Evolutionary conservation across 2,113 vertebrate species (phyloP).

Genomic region (Anas platyrhynchos): DNA sequence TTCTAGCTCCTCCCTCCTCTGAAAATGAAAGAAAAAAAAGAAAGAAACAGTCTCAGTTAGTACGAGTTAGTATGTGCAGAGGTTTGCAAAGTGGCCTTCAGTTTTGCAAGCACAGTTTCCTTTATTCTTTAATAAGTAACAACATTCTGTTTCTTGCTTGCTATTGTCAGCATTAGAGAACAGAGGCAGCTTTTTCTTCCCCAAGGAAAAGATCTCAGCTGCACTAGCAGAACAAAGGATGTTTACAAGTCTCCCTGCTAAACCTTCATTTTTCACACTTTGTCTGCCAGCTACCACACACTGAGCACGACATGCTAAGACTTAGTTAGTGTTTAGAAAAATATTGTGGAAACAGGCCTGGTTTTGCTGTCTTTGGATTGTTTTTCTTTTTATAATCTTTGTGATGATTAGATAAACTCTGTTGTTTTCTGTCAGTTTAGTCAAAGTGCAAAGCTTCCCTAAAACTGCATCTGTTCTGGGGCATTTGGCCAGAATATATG

Average conservation of each 20-base stretch:
- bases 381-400: neutral
- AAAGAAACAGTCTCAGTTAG: neutral
- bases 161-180: neutral
- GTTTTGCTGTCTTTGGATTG: neutral
- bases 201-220: neutral
- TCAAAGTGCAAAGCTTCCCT: neutral
- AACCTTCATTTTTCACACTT: neutral
- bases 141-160: neutral
- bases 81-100: neutral
- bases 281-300: neutral
- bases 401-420: neutral
- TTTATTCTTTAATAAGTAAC: neutral
- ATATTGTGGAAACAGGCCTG: neutral
- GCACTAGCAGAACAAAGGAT: neutral
- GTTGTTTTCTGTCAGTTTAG: neutral
- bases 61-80: neutral
- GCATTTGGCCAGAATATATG: neutral
- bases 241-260: neutral
- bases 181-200: neutral
- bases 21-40: neutral
- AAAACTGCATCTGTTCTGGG: neutral
- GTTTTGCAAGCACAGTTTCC: neutral
- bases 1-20: constrained; percentile 57
- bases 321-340: neutral
- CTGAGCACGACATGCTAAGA: neutral